These are phyloP conservation scores for Strix uralensis DNA, from an alignment of 2,113 vertebrate species.

Conservation along the genomic window DNA sequence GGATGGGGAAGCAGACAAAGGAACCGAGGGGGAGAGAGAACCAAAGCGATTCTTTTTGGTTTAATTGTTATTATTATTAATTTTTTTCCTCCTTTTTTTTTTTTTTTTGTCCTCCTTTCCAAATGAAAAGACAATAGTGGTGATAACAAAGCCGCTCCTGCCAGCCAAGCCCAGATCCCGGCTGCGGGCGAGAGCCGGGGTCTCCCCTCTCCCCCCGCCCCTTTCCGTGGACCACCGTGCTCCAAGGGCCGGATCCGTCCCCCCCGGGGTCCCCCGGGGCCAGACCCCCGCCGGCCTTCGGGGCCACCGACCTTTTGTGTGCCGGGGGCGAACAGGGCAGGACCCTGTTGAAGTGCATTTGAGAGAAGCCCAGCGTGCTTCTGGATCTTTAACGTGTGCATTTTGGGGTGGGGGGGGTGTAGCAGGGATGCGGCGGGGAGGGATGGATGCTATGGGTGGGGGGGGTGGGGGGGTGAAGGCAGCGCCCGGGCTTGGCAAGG, in stretches of 20 bases:
- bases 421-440: not conserved
- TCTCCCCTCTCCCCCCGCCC: not conserved
- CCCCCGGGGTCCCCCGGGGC: not conserved
- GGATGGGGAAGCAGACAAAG: slow-evolving; percentile 54
- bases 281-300: not conserved
- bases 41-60: slow-evolving; percentile 54
- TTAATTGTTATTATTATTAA: not conserved
- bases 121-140: slow-evolving; percentile 26
- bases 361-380: not conserved
- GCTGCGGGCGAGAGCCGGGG: not conserved
- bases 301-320: not conserved
- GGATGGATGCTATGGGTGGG: not conserved
- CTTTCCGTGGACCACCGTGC: not conserved
- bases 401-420: not conserved
- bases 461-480: not conserved
- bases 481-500: not conserved
- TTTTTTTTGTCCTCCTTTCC: not conserved
- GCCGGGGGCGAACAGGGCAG: slow-evolving; percentile 66
- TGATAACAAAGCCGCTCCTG: slow-evolving; percentile 38
- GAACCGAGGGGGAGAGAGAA: slow-evolving; percentile 47
- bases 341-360: slow-evolving; percentile 65
- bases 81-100: fast-evolving
- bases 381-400: not conserved
- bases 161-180: slow-evolving; percentile 28
- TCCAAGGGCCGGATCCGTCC: not conserved